Base-by-base conservation (phyloP, 2,113 vertebrate species). In the Meles meles region DNA sequence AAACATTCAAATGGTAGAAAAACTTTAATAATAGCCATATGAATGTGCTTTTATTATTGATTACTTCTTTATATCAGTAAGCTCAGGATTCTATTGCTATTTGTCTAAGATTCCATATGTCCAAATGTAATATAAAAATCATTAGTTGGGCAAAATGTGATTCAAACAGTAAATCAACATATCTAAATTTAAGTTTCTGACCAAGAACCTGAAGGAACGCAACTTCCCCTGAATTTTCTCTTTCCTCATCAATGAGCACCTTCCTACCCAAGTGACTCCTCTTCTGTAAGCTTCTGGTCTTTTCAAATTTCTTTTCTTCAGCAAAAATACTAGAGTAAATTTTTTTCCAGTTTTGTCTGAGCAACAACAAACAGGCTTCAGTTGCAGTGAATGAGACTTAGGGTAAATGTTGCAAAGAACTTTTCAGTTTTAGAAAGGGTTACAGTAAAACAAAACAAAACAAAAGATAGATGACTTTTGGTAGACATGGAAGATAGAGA, bases 1-100 rank as follows among this genome's bases (percentile, higher is more conserved):
- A 94, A 85, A 88, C 95, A 71, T 47, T n/a, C 3, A 72, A 96
- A 82, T 88, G 37, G 8, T 92, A 67, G 31, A n/a, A 94, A 20
- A 95, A 65, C 23, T 11, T 85, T 89, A 96, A 49, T 90, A 96
- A 49, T 6, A 77, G 6, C 6, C 6, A 37, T 86, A 39, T 92
- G 55, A 82, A 21, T 90, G 34, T 21, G 69, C 29, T 79, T 17
- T 17, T 52, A 52, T 3, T 88, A 82, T 31, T 84, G 61, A 77
- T 80, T 86, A 0, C 0, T 18, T 87, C 89, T 89, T 97, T 27
- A 55, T 42, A 77, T 67, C 29, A 71, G 69, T 83, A 37, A 29
- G 17, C 31, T 18, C n/a, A 65, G 42, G 59, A 79, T 39, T 79
- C 74, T 82, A 49, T 57, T 96, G 37, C 23, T 8, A 65, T n/a